These are phyloP conservation scores for Macropis europaea DNA, from an alignment of 2,888 invertebrate species.

Conservation along the genomic window DNA sequence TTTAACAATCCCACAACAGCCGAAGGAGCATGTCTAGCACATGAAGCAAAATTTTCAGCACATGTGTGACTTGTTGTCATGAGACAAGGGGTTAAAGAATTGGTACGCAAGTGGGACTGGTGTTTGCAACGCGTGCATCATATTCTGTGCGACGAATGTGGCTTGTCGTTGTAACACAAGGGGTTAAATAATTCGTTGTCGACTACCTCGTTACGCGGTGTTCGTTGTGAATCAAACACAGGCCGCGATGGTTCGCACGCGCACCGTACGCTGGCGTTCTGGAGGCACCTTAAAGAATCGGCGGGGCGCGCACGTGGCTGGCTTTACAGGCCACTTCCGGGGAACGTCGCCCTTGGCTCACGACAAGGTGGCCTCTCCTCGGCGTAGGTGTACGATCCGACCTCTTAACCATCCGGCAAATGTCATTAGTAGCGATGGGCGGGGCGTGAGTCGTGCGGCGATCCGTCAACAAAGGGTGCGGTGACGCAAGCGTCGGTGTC, in stretches of 20 bases:
- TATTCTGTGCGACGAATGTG: too few relatives aligned
- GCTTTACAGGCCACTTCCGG: slow-evolving; percentile 48
- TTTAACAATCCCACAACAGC: too few relatives aligned
- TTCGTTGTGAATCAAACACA: too few relatives aligned
- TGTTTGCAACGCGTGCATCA: too few relatives aligned
- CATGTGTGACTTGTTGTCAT: too few relatives aligned
- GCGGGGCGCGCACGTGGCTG: slow-evolving; percentile 50
- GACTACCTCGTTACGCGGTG: too few relatives aligned
- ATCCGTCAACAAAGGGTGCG: slow-evolving; percentile 30
- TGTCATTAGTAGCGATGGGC: slow-evolving; percentile 55
- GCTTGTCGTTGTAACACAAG: too few relatives aligned
- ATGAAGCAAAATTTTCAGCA: too few relatives aligned
- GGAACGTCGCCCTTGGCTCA: slow-evolving; percentile 54
- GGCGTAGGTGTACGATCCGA: slow-evolving; percentile 38
- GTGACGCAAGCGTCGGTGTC: slow-evolving; percentile 34
- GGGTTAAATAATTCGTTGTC: too few relatives aligned
- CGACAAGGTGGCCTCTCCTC: slow-evolving; percentile 32
- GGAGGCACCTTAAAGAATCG: slow-evolving; percentile 33
- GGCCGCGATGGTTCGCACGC: not conserved
- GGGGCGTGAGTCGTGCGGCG: slow-evolving; percentile 37
- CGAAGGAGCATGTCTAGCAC: too few relatives aligned
- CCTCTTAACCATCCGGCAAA: slow-evolving; percentile 46
- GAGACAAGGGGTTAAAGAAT: too few relatives aligned
- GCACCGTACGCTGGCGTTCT: not conserved
- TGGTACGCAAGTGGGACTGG: too few relatives aligned